phyloP scores from a whole-genome alignment of 2,113 vertebrate genomes.

The Carassius auratus region DNA sequence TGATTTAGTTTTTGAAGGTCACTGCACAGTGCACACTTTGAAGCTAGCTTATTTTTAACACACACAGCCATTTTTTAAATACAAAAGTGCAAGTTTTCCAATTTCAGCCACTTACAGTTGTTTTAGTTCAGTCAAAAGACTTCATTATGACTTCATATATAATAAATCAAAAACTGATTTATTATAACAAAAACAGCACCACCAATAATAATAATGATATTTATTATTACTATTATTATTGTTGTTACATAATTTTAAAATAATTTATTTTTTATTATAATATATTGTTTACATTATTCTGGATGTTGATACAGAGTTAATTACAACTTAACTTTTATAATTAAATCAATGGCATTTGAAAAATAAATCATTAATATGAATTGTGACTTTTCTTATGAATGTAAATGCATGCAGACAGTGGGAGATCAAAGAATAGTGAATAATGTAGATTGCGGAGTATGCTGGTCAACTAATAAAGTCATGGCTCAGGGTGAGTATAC shows the following conservation, averaged over 20 bases:
- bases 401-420: not conserved
- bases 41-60: conserved; percentile 1
- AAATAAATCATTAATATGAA: not conserved
- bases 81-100: not conserved
- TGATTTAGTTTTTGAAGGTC: conserved; percentile 33
- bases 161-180: not conserved
- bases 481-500: not conserved
- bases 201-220: not conserved
- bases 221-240: not conserved
- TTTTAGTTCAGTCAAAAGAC: not conserved
- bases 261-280: not conserved
- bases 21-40: conserved; percentile 26
- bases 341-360: not conserved
- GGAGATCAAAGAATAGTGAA: not conserved
- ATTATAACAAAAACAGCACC: no score
- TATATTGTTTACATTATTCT: not conserved
- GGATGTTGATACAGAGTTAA: not conserved
- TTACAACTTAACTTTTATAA: not conserved
- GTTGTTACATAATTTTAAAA: not conserved
- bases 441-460: not conserved
- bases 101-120: not conserved
- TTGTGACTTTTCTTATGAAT: not conserved
- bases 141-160: not conserved
- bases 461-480: not conserved
- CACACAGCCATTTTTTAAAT: not conserved